These are phyloP conservation scores for Podocnemis expansa DNA, from an alignment of 2,113 vertebrate species.

Conservation along the genomic window DNA sequence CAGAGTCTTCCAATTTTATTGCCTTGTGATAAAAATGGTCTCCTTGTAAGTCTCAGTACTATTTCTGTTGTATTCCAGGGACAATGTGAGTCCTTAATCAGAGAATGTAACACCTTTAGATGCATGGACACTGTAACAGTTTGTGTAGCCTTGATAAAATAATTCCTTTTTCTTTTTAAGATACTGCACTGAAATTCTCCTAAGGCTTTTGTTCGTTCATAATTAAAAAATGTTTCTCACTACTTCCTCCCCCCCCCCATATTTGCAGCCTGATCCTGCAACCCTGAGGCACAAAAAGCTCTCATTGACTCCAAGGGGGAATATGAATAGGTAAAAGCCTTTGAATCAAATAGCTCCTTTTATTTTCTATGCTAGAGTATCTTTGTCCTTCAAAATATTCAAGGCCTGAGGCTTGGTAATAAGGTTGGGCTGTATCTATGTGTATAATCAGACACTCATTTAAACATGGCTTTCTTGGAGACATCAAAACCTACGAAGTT, in stretches of 20 bases:
- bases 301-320: neutral
- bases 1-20: neutral
- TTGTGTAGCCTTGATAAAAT: too few relatives aligned
- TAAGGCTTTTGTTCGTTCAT: neutral
- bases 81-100: neutral
- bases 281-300: neutral
- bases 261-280: neutral
- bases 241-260: neutral
- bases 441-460: neutral
- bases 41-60: neutral
- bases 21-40: neutral
- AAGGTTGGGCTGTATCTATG: neutral
- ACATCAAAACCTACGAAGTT: neutral
- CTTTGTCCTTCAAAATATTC: neutral
- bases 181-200: neutral
- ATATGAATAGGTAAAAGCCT: neutral
- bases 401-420: neutral
- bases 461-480: neutral
- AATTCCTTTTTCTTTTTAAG: neutral
- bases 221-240: neutral
- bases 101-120: neutral
- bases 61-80: too few relatives aligned
- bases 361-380: neutral
- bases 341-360: neutral
- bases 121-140: neutral